Conservation (phyloP, 2,797 vertebrate genomes). For the Triplophysa yarkandensis region DNA sequence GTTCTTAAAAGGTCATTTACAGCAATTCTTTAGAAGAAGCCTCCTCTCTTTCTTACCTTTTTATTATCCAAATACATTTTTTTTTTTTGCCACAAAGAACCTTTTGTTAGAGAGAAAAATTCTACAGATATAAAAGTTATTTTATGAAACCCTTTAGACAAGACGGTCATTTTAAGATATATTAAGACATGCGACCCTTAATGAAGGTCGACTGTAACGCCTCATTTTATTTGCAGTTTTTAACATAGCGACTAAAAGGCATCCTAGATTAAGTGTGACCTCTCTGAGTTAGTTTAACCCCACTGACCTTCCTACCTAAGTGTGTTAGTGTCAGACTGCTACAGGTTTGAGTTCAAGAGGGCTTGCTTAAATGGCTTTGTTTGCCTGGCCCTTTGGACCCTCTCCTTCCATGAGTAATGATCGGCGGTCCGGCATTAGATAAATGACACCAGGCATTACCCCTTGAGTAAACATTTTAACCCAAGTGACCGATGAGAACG, state of each 20-base stretch:
- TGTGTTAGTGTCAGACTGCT: constrained; percentile 38
- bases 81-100: too few relatives aligned
- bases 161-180: not conserved
- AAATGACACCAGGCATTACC: constrained; percentile 68
- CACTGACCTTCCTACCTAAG: constrained; percentile 66
- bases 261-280: constrained; percentile 67
- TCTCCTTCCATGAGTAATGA: constrained; percentile 73
- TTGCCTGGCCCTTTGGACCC: constrained; percentile 68
- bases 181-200: not conserved
- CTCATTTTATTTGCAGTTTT: not conserved
- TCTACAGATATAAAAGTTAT: too few relatives aligned
- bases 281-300: constrained; percentile 75
- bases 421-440: constrained; percentile 54
- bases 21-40: too few relatives aligned
- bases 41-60: too few relatives aligned
- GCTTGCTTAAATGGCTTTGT: constrained; percentile 67
- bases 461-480: constrained; percentile 71
- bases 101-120: too few relatives aligned
- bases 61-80: too few relatives aligned
- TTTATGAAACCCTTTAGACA: not conserved
- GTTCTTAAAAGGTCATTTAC: too few relatives aligned
- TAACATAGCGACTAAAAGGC: constrained; percentile 45
- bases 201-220: not conserved
- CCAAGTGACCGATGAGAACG: constrained; percentile 53
- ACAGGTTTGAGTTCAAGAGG: constrained; percentile 59